Evolutionary conservation across 2,888 invertebrate species (phyloP).

Genomic region (Carterocephalus palaemon): DNA sequence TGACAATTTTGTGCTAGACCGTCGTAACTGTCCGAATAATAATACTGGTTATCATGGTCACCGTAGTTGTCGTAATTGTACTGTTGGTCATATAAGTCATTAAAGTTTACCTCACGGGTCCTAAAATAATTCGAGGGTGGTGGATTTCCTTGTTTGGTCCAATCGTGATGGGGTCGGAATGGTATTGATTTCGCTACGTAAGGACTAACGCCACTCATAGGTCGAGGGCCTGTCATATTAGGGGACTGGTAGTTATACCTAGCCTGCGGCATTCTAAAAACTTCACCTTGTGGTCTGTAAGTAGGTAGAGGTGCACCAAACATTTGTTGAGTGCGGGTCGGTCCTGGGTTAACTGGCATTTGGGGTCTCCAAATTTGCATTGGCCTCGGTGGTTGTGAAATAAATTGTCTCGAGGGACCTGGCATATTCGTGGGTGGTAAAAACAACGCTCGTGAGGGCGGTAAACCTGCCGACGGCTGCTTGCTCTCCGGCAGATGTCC

Average conservation of each 20-base stretch:
- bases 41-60: conserved; percentile 17
- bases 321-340: conserved; percentile 30
- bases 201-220: conserved; percentile 26
- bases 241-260: neutral
- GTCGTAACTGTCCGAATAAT: neutral
- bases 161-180: conserved; percentile 21
- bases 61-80: conserved; percentile 23
- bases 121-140: conserved; percentile 32
- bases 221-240: neutral
- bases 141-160: conserved; percentile 28
- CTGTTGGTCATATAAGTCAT: conserved; percentile 23
- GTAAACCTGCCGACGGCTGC: too few species aligned
- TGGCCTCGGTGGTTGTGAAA: too few species aligned
- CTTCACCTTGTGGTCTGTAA: conserved; percentile 22
- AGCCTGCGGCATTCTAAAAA: conserved; percentile 18
- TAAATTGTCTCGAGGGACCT: too few species aligned
- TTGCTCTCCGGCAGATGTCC: too few species aligned
- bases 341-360: conserved; percentile 12
- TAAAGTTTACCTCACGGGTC: conserved; percentile 28
- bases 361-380: conserved; percentile 21
- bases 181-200: conserved; percentile 21
- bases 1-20: neutral
- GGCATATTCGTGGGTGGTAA: too few species aligned
- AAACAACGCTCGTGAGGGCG: too few species aligned
- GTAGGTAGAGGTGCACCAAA: conserved; percentile 27